Percentiles rank a stretch among this genome's conserved stretches.
phyloP scores from a whole-genome alignment of 2,113 vertebrate genomes.

The Hucho hucho region DNA sequence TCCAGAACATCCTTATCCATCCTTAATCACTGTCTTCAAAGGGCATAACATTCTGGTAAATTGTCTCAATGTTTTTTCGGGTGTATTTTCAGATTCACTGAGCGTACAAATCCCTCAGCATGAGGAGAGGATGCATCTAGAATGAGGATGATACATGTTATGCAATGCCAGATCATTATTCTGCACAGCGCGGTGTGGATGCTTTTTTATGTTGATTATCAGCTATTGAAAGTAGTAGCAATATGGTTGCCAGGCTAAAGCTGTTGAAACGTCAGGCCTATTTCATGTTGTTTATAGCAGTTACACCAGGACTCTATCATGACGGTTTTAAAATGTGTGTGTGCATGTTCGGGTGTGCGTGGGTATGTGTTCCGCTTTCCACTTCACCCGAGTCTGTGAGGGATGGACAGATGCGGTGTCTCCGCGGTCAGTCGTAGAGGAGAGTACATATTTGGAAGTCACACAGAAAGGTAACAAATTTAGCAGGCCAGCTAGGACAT shows the following conservation, averaged over 20 bases:
- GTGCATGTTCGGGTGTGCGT: not conserved
- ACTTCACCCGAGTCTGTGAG: constrained; percentile 30
- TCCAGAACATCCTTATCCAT: constrained; percentile 33
- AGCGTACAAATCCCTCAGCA: not conserved
- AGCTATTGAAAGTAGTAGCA: constrained; percentile 29
- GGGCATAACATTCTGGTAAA: constrained; percentile 6
- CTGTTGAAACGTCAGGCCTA: too few relatives aligned
- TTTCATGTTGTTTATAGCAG: not conserved
- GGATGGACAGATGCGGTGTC: constrained; percentile 85
- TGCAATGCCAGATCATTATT: constrained; percentile 44
- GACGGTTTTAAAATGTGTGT: not conserved
- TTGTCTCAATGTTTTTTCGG: not conserved
- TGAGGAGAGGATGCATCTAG: constrained; percentile 25
- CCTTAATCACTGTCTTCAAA: constrained; percentile 29
- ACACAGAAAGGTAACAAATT: constrained; percentile 88
- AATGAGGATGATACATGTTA: constrained; percentile 48
- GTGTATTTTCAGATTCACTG: not conserved
- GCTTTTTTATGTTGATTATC: constrained; percentile 43
- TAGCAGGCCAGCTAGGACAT: constrained; percentile 83
- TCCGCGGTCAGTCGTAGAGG: constrained; percentile 80
- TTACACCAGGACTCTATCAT: not conserved
- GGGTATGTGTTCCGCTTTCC: not conserved
- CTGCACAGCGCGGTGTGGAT: constrained; percentile 22
- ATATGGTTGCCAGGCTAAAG: too few relatives aligned
- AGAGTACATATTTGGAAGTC: constrained; percentile 85